Evolutionary conservation across 1,140 invertebrate species (phyloP).

Genomic region (Thaumetopoea pityocampa): DNA sequence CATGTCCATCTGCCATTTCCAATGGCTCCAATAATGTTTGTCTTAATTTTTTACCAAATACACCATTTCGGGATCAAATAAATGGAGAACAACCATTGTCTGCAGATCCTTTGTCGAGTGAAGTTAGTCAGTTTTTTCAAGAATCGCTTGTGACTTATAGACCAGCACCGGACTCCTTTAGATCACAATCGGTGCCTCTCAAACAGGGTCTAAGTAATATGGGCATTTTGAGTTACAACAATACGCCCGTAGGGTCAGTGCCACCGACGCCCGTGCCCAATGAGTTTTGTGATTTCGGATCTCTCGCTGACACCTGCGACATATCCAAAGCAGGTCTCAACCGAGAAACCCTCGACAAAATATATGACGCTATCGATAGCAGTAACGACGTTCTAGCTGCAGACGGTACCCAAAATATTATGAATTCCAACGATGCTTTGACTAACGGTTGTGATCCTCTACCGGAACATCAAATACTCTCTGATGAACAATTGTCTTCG

Average conservation of each 20-base stretch:
- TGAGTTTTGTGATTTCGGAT: slow-evolving; percentile 82
- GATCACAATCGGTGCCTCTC: slow-evolving; percentile 87
- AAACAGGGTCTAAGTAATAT: slow-evolving; percentile 73
- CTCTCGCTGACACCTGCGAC: slow-evolving; percentile 73
- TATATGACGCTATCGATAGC: slow-evolving; percentile 72
- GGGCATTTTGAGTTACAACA: slow-evolving; percentile 65
- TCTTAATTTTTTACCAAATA: slow-evolving; percentile 54
- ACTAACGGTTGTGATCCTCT: slow-evolving; percentile 55
- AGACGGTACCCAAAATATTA: slow-evolving; percentile 35
- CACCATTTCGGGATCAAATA: slow-evolving; percentile 43
- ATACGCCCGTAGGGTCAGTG: slow-evolving; percentile 80
- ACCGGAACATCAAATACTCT: slow-evolving; percentile 48
- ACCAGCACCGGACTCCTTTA: slow-evolving; percentile 60
- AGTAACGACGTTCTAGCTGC: slow-evolving; percentile 63
- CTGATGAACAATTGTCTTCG: slow-evolving; percentile 50
- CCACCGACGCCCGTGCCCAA: slow-evolving; percentile 82
- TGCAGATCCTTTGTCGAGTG: slow-evolving; percentile 69
- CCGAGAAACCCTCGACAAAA: slow-evolving; percentile 71
- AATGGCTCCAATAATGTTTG: slow-evolving; percentile 50
- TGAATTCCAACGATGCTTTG: slow-evolving; percentile 44
- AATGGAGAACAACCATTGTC: slow-evolving; percentile 64
- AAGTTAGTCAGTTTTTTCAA: slow-evolving; percentile 76
- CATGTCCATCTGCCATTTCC: slow-evolving; percentile 51
- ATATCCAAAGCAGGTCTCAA: slow-evolving; percentile 73
- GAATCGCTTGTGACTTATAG: slow-evolving; percentile 51